These are phyloP conservation scores for Chydorus sphaericus DNA, from an alignment of 2,888 invertebrate species.

Conservation along the genomic window DNA sequence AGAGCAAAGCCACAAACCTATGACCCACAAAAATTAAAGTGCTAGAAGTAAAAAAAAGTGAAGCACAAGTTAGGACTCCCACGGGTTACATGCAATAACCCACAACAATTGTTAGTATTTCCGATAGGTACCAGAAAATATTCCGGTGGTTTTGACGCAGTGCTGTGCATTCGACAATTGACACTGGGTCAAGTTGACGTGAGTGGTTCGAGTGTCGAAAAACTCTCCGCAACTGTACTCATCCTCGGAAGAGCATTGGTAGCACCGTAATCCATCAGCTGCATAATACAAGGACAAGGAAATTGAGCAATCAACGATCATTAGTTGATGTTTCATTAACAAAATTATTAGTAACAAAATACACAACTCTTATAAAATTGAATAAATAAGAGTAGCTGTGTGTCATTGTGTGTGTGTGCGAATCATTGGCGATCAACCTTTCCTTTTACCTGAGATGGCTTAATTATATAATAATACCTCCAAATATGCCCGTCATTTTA, in stretches of 20 bases:
- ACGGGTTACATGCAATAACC: too few species aligned
- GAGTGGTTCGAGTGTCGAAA: constrained; percentile 31
- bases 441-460: background rate
- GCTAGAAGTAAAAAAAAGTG: too few species aligned
- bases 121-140: constrained; percentile 43
- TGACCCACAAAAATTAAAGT: too few species aligned
- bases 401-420: constrained; percentile 2
- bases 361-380: background rate
- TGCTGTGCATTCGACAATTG: constrained; percentile 62
- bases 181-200: constrained; percentile 46
- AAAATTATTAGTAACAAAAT: constrained; percentile 2
- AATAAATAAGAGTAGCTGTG: background rate
- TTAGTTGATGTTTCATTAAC: background rate
- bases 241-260: constrained; percentile 57
- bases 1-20: too few species aligned
- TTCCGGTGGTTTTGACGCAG: constrained; percentile 77
- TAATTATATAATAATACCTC: constrained; percentile 50
- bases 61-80: too few species aligned
- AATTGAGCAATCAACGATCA: too few species aligned
- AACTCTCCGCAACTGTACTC: constrained; percentile 51
- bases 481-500: constrained; percentile 41
- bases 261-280: constrained; percentile 43
- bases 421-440: background rate
- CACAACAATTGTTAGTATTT: too few species aligned
- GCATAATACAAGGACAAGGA: too few species aligned